phyloP scores from a whole-genome alignment of 1,140 invertebrate species.

The Aphelenchoides fujianensis region DNA sequence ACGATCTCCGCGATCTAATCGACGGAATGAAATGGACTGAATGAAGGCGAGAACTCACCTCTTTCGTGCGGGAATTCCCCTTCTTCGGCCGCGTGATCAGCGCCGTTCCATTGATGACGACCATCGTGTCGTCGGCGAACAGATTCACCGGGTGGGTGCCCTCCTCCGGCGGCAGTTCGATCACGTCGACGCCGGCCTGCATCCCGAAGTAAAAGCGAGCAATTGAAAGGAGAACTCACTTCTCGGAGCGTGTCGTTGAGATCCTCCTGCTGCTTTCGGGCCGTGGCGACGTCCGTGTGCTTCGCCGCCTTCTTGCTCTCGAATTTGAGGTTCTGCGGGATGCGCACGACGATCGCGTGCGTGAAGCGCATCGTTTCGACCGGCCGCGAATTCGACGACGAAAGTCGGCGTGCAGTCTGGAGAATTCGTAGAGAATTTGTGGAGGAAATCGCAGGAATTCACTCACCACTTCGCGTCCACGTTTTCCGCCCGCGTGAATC shows the following conservation, averaged over 20 bases:
- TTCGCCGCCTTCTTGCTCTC: slow-evolving; percentile 63
- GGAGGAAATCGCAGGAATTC: too few relatives aligned
- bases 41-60: slow-evolving; percentile 67
- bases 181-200: slow-evolving; percentile 82
- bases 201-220: slow-evolving; percentile 6
- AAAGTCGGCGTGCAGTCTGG: too few relatives aligned
- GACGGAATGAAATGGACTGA: neutral
- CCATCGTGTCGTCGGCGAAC: slow-evolving; percentile 78
- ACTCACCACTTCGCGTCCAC: too few relatives aligned
- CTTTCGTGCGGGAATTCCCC: slow-evolving; percentile 69
- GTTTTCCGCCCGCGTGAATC: too few relatives aligned
- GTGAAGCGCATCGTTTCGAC: slow-evolving; percentile 60
- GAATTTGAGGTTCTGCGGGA: slow-evolving; percentile 71
- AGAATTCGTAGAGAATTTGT: too few relatives aligned
- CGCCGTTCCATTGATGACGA: slow-evolving; percentile 77
- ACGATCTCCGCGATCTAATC: slow-evolving; percentile 32
- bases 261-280: slow-evolving; percentile 78
- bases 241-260: slow-evolving; percentile 69
- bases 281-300: slow-evolving; percentile 72
- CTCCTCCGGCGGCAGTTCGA: slow-evolving; percentile 84
- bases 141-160: slow-evolving; percentile 69
- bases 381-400: too few relatives aligned
- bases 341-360: slow-evolving; percentile 74
- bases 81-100: slow-evolving; percentile 77
- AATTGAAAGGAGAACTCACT: slow-evolving; percentile 25